Evolutionary conservation across 2,888 invertebrate genomes (phyloP).

Genomic region (Cantharis rustica): DNA sequence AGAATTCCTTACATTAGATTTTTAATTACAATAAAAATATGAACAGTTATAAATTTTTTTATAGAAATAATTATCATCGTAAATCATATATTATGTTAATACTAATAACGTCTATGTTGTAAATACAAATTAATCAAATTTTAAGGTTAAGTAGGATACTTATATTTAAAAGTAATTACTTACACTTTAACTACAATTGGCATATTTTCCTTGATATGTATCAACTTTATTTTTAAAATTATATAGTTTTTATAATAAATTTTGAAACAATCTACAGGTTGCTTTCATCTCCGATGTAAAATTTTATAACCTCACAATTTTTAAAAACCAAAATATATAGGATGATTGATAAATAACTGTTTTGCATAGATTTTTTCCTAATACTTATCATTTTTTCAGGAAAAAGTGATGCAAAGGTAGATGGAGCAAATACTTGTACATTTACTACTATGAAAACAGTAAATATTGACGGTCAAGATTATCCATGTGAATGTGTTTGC

Average conservation of each 20-base stretch:
- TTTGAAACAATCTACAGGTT: neutral
- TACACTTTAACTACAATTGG: neutral
- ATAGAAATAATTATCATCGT: neutral
- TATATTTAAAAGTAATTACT: neutral
- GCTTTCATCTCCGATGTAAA: neutral
- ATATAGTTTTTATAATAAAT: neutral
- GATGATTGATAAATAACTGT: neutral
- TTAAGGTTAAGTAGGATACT: neutral
- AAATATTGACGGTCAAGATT: constrained; percentile 23
- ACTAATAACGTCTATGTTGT: too few species aligned
- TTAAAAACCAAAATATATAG: neutral
- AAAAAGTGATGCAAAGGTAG: neutral
- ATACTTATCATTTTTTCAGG: neutral
- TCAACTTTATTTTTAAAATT: neutral
- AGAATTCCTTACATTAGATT: neutral
- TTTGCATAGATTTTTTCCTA: too few species aligned
- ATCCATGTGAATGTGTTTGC: constrained; percentile 28
- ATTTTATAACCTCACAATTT: too few species aligned
- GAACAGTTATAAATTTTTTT: neutral
- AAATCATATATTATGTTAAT: too few species aligned
- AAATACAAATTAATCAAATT: neutral
- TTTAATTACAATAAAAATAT: neutral
- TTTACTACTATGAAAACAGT: constrained; percentile 11
- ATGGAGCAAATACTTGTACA: constrained; percentile 11
- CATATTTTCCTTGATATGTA: neutral